Evolutionary conservation across 1,140 invertebrate genomes (phyloP), one percentile per base, ranked within the genome.

Genomic region (Eumeta japonica): DNA sequence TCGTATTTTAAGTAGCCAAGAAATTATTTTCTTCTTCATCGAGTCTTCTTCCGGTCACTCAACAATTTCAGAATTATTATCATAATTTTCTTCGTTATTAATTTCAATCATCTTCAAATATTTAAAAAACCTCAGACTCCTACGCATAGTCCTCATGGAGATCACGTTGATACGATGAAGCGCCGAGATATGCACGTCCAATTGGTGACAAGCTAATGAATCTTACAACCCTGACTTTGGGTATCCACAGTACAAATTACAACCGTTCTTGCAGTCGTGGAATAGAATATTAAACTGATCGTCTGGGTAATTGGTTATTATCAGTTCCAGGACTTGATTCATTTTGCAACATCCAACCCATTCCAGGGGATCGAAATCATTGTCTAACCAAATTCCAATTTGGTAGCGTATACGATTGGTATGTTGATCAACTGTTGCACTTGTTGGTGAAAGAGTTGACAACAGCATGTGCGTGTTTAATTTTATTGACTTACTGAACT

Each of bases 371-470:
- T 61, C 42, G 39, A 68, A 47, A 30, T 68, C 36, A 17, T 64
- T 45, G 31, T 57, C 59, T 52, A 63, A 40, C 62, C 68, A 72
- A 27, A 47, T 55, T 55, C 70, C 60, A 50, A 75, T 43, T 43
- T 74, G 57, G 36, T 63, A 67, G 35, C 68, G 72, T 5, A 70
- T 61, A 43, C 66, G 50, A 34, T 60, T 56, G 31, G 58, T 29
- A 50, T 67, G 58, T 55, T 71, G 56, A 44, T 43, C 48, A 46
- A 52, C 59, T 44, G 50, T 52, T 54, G 37, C 45, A 53, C 39
- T 50, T 45, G 56, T 55, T 50, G 52, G 44, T 47, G 50, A 48
- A 54, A 62, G 35, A 35, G 14, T 50, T 55, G 55, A 49, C 16
- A 58, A 35, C 37, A 53, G 52, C 32, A 58, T 56, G 49, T 47